A percentile compares a stretch with the other conserved stretches of the same genome.
Evolutionary conservation across 2,888 invertebrate genomes (phyloP).

Genomic region (Eupithecia dodoneata): DNA sequence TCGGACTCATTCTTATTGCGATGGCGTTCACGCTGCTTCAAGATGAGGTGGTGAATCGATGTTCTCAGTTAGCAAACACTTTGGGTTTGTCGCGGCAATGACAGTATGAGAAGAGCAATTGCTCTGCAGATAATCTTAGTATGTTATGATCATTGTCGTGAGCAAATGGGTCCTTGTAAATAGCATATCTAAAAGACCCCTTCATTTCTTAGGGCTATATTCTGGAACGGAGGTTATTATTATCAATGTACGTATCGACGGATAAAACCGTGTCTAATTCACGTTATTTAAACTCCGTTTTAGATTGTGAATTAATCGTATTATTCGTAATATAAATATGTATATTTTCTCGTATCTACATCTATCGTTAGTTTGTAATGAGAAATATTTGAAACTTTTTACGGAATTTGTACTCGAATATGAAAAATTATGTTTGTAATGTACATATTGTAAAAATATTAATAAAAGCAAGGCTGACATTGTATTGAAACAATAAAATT

Average conservation of each 20-base stretch:
- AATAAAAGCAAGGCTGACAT: constrained; percentile 83
- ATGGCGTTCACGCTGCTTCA: constrained; percentile 94
- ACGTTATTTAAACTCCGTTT: not conserved
- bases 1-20: constrained; percentile 91
- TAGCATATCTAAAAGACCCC: constrained; percentile 54
- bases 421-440: constrained; percentile 65
- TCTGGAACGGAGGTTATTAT: not conserved
- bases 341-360: constrained; percentile 71
- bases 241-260: not conserved
- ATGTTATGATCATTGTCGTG: constrained; percentile 82
- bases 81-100: constrained; percentile 87
- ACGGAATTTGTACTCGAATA: constrained; percentile 78
- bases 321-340: constrained; percentile 46
- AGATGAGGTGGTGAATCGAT: constrained; percentile 90
- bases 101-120: constrained; percentile 81
- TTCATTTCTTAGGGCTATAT: constrained; percentile 48
- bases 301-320: constrained; percentile 24
- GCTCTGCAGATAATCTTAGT: constrained; percentile 75
- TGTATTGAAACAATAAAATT: constrained; percentile 84
- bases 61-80: constrained; percentile 88
- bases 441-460: constrained; percentile 81
- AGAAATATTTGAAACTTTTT: constrained; percentile 70
- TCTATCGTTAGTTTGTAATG: constrained; percentile 54
- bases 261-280: not conserved
- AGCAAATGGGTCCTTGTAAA: constrained; percentile 54